phyloP scores from a whole-genome alignment of 37 sponge, comb jelly and placozoan genomes.

The Aplysina aerophoba region DNA sequence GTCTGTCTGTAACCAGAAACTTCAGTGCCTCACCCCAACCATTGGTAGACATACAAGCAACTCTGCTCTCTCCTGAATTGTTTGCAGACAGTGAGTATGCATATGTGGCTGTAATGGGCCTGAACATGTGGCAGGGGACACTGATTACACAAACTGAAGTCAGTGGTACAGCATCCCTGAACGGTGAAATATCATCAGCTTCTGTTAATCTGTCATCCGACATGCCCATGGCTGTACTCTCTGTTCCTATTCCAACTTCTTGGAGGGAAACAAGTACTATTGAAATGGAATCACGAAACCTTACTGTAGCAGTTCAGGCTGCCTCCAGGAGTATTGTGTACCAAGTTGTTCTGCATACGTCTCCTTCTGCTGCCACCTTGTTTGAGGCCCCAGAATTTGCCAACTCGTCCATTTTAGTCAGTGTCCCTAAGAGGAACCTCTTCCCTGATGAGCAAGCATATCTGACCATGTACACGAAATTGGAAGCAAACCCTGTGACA shows the following conservation, averaged over 20 bases:
- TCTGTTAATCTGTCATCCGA: neutral
- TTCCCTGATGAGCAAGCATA: neutral
- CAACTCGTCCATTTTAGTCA: neutral
- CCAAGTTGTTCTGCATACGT: neutral
- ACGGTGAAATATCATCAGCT: neutral
- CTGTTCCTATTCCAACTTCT: slow-evolving; percentile 33
- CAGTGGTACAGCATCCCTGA: slow-evolving; percentile 5
- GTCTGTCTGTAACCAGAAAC: neutral
- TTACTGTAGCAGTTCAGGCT: neutral
- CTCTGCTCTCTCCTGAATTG: slow-evolving; percentile 44
- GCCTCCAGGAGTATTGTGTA: neutral
- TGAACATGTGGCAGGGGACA: slow-evolving; percentile 43
- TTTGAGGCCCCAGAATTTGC: neutral
- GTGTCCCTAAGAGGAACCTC: neutral
- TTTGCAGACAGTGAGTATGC: slow-evolving; percentile 31
- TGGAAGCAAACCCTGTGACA: slow-evolving; percentile 4
- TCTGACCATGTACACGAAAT: neutral
- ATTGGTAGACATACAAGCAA: slow-evolving; percentile 26
- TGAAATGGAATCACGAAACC: neutral
- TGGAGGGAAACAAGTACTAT: slow-evolving; percentile 37
- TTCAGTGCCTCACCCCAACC: slow-evolving; percentile 40
- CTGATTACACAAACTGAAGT: slow-evolving; percentile 30
- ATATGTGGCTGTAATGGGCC: slow-evolving; percentile 28
- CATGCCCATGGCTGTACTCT: neutral
- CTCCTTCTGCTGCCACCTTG: neutral